These are phyloP conservation scores for Nephrotoma guestfalica DNA, from an alignment of 2,888 invertebrate species.

Conservation along the genomic window DNA sequence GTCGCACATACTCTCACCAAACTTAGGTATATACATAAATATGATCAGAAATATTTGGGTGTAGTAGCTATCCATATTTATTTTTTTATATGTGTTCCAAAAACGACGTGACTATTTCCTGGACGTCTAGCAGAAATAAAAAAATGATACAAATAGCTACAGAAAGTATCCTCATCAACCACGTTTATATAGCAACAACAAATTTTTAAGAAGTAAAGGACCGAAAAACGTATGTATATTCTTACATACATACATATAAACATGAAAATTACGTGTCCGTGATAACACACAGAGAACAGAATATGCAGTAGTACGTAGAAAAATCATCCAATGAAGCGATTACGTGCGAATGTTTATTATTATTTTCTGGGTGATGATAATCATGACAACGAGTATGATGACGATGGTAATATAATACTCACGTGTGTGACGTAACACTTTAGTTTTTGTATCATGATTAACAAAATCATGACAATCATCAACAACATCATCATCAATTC, in stretches of 20 bases:
- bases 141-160: not conserved
- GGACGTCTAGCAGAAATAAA: constrained; percentile 1
- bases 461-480: not conserved
- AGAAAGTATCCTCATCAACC: constrained; percentile 1
- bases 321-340: not conserved
- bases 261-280: constrained; percentile 5
- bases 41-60: not conserved
- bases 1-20: not conserved
- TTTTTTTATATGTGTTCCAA: not conserved
- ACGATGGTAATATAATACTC: not conserved
- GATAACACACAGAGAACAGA: not conserved
- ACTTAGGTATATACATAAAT: not conserved
- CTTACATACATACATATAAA: not conserved
- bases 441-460: not conserved
- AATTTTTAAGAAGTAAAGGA: not conserved
- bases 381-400: not conserved
- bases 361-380: not conserved
- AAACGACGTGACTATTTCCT: constrained; percentile 5
- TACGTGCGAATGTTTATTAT: constrained; percentile 1
- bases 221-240: not conserved
- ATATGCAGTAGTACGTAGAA: not conserved
- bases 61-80: not conserved
- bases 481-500: not conserved
- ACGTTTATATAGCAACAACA: not conserved
- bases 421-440: not conserved